These are phyloP conservation scores for Egretta garzetta DNA, from an alignment of 2,113 vertebrate species.

Conservation along the genomic window DNA sequence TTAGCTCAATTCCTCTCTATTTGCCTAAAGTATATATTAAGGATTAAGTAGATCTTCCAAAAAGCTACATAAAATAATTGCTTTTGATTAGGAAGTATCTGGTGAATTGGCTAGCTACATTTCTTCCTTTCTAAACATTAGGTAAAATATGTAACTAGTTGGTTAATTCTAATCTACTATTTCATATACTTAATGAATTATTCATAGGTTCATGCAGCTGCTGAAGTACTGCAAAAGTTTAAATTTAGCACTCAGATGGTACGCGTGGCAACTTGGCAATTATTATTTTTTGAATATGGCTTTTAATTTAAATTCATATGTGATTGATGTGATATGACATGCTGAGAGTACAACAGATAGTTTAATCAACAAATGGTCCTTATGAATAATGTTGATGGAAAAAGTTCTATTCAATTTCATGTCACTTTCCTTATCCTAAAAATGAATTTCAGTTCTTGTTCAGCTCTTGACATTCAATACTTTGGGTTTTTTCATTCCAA, in stretches of 20 bases:
- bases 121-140: conserved; percentile 19
- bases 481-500: conserved; percentile 31
- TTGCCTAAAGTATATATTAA: not conserved
- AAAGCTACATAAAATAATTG: conserved; percentile 18
- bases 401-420: conserved; percentile 63
- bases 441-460: conserved; percentile 42
- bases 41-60: conserved; percentile 6
- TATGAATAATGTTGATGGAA: conserved; percentile 42
- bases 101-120: not conserved
- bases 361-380: conserved; percentile 71
- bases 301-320: conserved; percentile 64
- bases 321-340: conserved; percentile 64
- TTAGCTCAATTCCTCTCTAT: not conserved
- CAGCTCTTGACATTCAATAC: not conserved
- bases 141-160: conserved; percentile 18
- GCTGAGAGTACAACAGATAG: conserved; percentile 52
- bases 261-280: conserved; percentile 37
- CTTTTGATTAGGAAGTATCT: not conserved
- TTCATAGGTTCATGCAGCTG: conserved; percentile 54
- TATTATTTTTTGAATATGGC: conserved; percentile 57
- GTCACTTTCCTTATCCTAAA: conserved; percentile 48
- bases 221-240: conserved; percentile 58
- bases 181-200: conserved; percentile 62
- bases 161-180: conserved; percentile 50
- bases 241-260: conserved; percentile 60